Conservation (phyloP, 2,113 vertebrate species). For the Arenaria interpres region DNA sequence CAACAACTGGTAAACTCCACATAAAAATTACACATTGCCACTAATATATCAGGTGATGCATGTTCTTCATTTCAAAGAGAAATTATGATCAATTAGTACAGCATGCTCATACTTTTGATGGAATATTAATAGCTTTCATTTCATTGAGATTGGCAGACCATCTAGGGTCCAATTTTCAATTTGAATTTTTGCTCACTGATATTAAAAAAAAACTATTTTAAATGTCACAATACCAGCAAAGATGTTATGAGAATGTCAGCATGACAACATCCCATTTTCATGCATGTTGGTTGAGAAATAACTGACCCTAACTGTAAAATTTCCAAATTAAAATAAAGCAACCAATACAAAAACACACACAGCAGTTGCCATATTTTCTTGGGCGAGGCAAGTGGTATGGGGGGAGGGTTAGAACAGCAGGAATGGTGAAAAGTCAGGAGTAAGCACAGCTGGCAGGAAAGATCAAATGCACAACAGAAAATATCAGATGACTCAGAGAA, state of each 20-base stretch:
- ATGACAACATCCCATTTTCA: neutral
- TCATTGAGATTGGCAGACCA: neutral
- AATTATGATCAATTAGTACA: neutral
- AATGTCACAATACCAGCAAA: neutral
- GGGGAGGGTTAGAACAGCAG: neutral
- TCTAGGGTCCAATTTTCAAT: neutral
- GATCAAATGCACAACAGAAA: neutral
- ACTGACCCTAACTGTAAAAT: neutral
- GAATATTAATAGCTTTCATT: slow-evolving; percentile 1
- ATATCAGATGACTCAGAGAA: neutral
- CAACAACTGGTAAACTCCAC: neutral
- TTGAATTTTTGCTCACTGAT: neutral
- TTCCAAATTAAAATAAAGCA: neutral
- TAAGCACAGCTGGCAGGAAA: neutral
- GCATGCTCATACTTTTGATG: neutral
- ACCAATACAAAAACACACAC: neutral
- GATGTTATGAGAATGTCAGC: neutral
- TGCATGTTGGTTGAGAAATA: neutral
- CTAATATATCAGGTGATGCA: neutral
- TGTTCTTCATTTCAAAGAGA: neutral
- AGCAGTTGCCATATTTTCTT: neutral
- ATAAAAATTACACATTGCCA: neutral
- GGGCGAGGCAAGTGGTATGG: neutral
- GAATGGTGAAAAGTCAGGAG: neutral
- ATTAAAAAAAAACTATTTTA: neutral